Base-by-base conservation (phyloP, 1,140 invertebrate genomes). In the Tachypleus tridentatus region DNA sequence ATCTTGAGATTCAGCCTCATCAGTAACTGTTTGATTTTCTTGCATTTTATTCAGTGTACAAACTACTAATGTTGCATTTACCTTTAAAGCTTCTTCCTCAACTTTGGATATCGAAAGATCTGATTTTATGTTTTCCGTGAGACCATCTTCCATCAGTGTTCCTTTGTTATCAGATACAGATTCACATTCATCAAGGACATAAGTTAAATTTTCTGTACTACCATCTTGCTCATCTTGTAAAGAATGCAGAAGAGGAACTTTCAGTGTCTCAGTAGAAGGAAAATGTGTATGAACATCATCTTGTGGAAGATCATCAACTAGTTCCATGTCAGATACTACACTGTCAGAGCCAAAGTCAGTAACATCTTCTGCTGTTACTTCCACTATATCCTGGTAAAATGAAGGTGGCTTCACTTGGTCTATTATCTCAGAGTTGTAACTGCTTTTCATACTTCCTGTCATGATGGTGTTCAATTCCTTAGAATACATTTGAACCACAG, bases 341-440 rank as follows among this genome's bases (percentile, higher is more conserved):
- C 82, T 82, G 49, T 85, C 77, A 51, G 67, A 61, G 3, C 51
- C 54, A 9, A 69, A 58, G 61, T 70, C 67, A 0, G 84, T 84
- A 4, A 75, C 74, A 11, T 79, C 75, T 58, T 84, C 82, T 49
- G 80, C 77, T 0, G 82, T 83, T 68, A 82, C 76, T 61, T 84
- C 81, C 63, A 78, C 82, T 3, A 84, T 76, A 66, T 84, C 83
- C 61, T 84, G 81, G 59, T 84, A 83, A 4, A 82, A 72, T 1
- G 82, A 84, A 0, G 83, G 83, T 9, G 82, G 83, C 74, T 83
- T 83, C 51, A 86, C 76, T 69, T 82, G 81, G 66, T 85, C 83
- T 60, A 77, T 82, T 3, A 79, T 74, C 80, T 82, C 57, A 79
- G 80, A 63, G 56, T 71, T 65, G 76, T 75, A 3, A 73, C 76